Conservation (phyloP, 2,888 invertebrate species). For the Epirrita christyi region DNA sequence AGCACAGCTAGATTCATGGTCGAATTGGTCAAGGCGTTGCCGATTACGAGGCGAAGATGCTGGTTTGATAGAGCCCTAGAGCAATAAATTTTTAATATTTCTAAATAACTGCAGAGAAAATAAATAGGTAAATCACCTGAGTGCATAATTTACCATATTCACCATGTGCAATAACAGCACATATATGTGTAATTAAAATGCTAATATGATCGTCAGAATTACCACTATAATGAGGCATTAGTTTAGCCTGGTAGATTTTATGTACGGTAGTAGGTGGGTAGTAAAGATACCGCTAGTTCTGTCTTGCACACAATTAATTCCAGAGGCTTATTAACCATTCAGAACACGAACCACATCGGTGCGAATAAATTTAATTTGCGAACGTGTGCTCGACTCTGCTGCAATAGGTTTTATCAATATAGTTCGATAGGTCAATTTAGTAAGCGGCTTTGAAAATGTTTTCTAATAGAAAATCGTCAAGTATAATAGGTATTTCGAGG, state of each 20-base stretch:
- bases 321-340: slow-evolving; percentile 3
- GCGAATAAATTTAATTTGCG: slow-evolving; percentile 24
- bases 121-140: slow-evolving; percentile 3
- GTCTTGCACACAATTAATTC: slow-evolving; percentile 14
- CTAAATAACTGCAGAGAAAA: too few species aligned
- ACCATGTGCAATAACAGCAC: too few species aligned
- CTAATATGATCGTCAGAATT: slow-evolving; percentile 23
- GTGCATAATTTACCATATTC: too few species aligned
- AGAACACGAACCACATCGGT: slow-evolving; percentile 5
- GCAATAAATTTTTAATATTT: too few species aligned
- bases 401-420: slow-evolving; percentile 25
- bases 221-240: slow-evolving; percentile 19
- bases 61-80: too few species aligned
- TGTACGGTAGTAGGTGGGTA: slow-evolving; percentile 7
- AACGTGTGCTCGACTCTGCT: slow-evolving; percentile 12
- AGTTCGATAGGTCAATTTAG: slow-evolving; percentile 22
- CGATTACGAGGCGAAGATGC: too few species aligned
- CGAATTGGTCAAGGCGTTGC: too few species aligned
- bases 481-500: not conserved
- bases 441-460: slow-evolving; percentile 9
- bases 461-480: not conserved
- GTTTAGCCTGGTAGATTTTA: slow-evolving; percentile 20
- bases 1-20: too few species aligned
- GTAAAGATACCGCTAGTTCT: slow-evolving; percentile 17
- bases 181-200: slow-evolving; percentile 29